phyloP scores from a whole-genome alignment of 2,888 invertebrate species.

The Eupithecia centaureata region DNA sequence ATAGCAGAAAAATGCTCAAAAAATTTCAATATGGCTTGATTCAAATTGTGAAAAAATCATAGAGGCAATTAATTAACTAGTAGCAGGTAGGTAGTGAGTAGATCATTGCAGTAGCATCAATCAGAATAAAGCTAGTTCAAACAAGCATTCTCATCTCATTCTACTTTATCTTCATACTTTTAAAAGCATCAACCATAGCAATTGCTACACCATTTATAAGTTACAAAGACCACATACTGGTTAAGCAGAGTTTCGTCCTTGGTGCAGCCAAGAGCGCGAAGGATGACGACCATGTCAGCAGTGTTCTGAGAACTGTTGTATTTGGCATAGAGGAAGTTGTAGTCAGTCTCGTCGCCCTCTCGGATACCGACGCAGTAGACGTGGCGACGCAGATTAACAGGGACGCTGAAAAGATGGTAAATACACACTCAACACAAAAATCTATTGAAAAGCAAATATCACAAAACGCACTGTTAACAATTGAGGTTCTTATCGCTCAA shows the following conservation, averaged over 20 bases:
- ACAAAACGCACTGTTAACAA: too few relatives aligned
- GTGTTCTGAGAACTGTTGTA: constrained; percentile 86
- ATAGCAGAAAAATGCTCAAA: too few relatives aligned
- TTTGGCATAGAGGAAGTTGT: constrained; percentile 83
- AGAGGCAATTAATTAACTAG: neutral
- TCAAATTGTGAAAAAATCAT: neutral
- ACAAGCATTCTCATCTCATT: neutral
- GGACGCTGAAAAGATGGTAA: constrained; percentile 67
- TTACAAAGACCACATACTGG: constrained; percentile 58
- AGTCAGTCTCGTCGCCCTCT: constrained; percentile 84
- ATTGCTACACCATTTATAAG: neutral
- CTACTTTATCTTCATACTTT: neutral
- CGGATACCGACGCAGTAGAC: constrained; percentile 87
- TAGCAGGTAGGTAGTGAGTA: too few relatives aligned
- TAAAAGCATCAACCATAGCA: neutral
- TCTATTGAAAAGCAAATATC: neutral
- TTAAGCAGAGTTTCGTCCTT: constrained; percentile 53
- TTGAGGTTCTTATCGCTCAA: too few relatives aligned
- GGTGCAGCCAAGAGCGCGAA: constrained; percentile 79
- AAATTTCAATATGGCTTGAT: neutral
- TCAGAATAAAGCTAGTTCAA: neutral
- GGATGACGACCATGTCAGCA: constrained; percentile 82
- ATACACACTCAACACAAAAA: neutral
- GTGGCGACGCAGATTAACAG: constrained; percentile 84
- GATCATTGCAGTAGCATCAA: neutral